Base-by-base conservation (phyloP, 2,113 vertebrate genomes). In the Ctenomys sociabilis region DNA sequence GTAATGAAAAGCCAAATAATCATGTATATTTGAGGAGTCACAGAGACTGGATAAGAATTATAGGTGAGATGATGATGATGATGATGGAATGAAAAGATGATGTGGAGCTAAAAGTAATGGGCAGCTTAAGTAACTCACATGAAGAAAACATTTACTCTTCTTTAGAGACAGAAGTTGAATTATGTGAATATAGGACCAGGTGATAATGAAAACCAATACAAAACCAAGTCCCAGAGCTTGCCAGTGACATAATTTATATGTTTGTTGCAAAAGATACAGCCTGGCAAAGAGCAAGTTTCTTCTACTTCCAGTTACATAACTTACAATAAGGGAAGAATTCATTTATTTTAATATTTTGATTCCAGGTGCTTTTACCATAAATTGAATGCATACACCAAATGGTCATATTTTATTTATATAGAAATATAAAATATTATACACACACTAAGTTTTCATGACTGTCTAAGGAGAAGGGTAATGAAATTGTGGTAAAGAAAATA, bases 331-430 rank as follows among this genome's bases (percentile, higher is more conserved):
- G 49, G 26, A 52, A 91, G 3, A 22, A 96, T 64, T 88, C 75
- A 90, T 78, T 94, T 93, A 95, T 77, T 95, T 92, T 92, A 73
- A 91, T 75, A 92, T 63, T 85, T 85, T 72, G 35, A 92, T 70
- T 91, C 75, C 30, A 63, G 16, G 52, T 88, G 24, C 3, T 86
- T 6, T 85, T 40, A 75, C 54, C 12, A 17, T 85, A 82, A 85
- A 37, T 85, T 85, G 22, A 21, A 13, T 88, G 26, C 81, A 21
- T 70, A 40, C 5, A 54, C 4, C 45, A 82, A n/a, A 37, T 54
- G 61, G 45, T 82, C 14, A 30, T 43, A 40, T 72, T 87, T 54
- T 32, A 43, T 7, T 66, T 16, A 28, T 37, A 52, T 7, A 32
- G 66, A 52, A 13, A 88, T 10, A 45, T 28, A 49, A 40, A 57